Percentiles rank a stretch among this genome's conserved stretches.
These are phyloP conservation scores for Ferrisia virgata DNA, from an alignment of 2,888 invertebrate species.

Conservation along the genomic window DNA sequence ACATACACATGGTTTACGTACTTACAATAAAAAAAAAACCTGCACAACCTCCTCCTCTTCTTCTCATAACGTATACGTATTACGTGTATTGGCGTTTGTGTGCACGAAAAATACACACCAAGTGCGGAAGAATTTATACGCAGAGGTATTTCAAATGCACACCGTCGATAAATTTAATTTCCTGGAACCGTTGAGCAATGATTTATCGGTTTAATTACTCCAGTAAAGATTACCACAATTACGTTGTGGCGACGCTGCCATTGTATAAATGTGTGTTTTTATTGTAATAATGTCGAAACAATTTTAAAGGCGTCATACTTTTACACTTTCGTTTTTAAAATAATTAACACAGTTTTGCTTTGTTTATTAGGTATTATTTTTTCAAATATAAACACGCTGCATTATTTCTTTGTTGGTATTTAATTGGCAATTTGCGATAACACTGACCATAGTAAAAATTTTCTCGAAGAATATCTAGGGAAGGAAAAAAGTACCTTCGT, in stretches of 20 bases:
- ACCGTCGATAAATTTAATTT: constrained; percentile 30
- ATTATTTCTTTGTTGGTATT: neutral
- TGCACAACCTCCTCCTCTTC: neutral
- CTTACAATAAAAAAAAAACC: neutral
- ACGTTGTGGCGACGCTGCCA: neutral
- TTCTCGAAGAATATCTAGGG: too few relatives aligned
- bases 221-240: constrained; percentile 2
- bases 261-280: neutral
- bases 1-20: neutral
- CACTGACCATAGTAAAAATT: neutral
- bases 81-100: neutral
- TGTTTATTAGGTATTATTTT: too few relatives aligned
- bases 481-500: too few relatives aligned
- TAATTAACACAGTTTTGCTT: neutral
- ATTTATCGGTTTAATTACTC: constrained; percentile 26
- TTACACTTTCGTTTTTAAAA: neutral
- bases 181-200: constrained; percentile 30
- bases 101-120: constrained; percentile 1
- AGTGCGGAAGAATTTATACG: constrained; percentile 7
- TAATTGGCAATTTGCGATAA: neutral
- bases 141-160: constrained; percentile 1
- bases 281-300: constrained; percentile 5
- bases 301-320: neutral
- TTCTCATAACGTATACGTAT: neutral
- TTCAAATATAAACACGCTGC: too few relatives aligned